These are phyloP conservation scores for Mesembrinibis cayennensis DNA, from an alignment of 2,113 vertebrate species.

Conservation along the genomic window DNA sequence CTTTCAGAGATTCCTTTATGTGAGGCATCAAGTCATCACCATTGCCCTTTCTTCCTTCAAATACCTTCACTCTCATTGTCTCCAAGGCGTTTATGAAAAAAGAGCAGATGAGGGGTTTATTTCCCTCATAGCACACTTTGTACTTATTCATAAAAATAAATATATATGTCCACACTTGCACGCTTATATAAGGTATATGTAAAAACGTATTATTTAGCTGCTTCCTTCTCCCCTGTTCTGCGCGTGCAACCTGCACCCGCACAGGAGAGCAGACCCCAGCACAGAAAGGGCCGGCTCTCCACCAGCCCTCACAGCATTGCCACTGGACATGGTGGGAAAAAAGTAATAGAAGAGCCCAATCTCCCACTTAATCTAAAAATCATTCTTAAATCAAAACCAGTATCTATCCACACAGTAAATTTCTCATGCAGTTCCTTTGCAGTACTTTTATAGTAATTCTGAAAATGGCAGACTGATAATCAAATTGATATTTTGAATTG, in stretches of 20 bases:
- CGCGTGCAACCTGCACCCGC: not conserved
- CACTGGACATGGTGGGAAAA: not conserved
- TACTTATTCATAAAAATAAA: not conserved
- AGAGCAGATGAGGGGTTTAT: not conserved
- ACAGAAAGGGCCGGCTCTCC: fast-evolving
- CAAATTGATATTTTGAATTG: not conserved
- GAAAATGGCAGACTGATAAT: not conserved
- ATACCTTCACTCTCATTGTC: not conserved
- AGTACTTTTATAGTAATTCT: not conserved
- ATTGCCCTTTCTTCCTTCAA: not conserved
- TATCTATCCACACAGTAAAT: not conserved
- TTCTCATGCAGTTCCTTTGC: not conserved
- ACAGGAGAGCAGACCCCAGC: not conserved
- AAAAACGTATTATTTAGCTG: not conserved
- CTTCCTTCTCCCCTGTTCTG: not conserved
- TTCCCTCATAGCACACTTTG: not conserved
- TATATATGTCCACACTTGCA: not conserved
- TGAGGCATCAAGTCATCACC: not conserved
- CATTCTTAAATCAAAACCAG: not conserved
- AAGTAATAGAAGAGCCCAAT: not conserved
- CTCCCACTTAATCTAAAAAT: not conserved
- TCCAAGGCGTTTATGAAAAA: not conserved
- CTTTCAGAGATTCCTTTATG: not conserved
- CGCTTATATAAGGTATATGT: not conserved
- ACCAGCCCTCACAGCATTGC: not conserved